A percentile compares a stretch with the other conserved stretches of the same genome.
Conservation (phyloP, 1,140 invertebrate genomes). For the Epicauta chinensis region DNA sequence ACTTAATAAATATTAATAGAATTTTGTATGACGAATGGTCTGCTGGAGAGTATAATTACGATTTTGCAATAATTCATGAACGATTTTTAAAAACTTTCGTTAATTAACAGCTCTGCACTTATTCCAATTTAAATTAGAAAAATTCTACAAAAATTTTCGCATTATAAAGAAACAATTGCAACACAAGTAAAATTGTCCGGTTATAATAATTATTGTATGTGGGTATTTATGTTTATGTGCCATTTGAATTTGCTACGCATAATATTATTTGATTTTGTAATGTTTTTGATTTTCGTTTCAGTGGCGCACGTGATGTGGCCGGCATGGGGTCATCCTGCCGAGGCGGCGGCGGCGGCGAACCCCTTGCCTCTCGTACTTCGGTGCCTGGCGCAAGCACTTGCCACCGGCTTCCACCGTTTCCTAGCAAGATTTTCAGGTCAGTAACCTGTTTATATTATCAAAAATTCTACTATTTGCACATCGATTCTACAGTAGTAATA, state of each 20-base stretch:
- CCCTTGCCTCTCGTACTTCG: slow-evolving; percentile 32
- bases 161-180: neutral
- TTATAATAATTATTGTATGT: slow-evolving; percentile 2
- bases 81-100: no score
- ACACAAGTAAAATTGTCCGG: neutral
- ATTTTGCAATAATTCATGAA: no score
- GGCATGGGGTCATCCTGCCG: slow-evolving; percentile 33
- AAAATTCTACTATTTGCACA: no score
- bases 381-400: slow-evolving; percentile 38
- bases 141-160: no score
- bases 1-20: no score
- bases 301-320: slow-evolving; percentile 43
- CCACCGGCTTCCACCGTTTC: slow-evolving; percentile 42
- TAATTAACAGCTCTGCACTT: no score
- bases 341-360: slow-evolving; percentile 26
- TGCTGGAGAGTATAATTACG: no score
- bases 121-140: no score
- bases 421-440: slow-evolving; percentile 44
- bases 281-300: slow-evolving; percentile 31
- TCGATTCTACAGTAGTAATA: no score
- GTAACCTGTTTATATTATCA: slow-evolving; percentile 19
- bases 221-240: neutral
- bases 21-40: no score
- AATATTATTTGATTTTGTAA: neutral
- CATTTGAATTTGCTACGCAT: neutral